phyloP scores from a whole-genome alignment of 2,888 invertebrate genomes.

The Perizoma affinitatum region DNA sequence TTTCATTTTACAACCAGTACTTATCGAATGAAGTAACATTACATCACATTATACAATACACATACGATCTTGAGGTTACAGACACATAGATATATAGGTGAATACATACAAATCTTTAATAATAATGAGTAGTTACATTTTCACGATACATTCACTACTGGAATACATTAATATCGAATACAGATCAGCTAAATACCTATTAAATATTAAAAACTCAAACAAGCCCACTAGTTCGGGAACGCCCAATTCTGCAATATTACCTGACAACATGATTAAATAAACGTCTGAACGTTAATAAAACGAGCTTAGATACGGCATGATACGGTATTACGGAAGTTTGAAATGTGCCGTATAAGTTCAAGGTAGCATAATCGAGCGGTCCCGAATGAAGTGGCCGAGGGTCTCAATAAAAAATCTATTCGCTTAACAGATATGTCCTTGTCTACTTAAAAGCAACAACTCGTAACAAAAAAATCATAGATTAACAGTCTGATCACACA shows the following conservation, averaged over 20 bases:
- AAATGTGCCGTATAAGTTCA: background rate
- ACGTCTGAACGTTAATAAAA: too few relatives aligned
- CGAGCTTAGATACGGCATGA: too few relatives aligned
- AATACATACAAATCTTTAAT: slow-evolving; percentile 57
- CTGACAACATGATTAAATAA: too few relatives aligned
- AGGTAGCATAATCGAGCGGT: slow-evolving; percentile 2
- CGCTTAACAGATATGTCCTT: slow-evolving; percentile 75
- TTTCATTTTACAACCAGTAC: slow-evolving; percentile 82
- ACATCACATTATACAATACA: slow-evolving; percentile 76
- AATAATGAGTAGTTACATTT: slow-evolving; percentile 61
- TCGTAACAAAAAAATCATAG: slow-evolving; percentile 82
- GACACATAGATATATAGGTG: slow-evolving; percentile 69
- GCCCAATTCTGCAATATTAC: slow-evolving; percentile 4
- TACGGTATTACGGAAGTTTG: too few relatives aligned
- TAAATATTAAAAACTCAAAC: slow-evolving; percentile 49
- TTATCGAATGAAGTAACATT: slow-evolving; percentile 79
- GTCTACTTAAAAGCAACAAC: slow-evolving; percentile 78
- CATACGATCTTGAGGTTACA: slow-evolving; percentile 68
- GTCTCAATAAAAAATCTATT: slow-evolving; percentile 53
- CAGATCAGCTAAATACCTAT: slow-evolving; percentile 48
- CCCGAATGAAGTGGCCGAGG: slow-evolving; percentile 2
- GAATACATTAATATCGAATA: slow-evolving; percentile 60
- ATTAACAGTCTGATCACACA: slow-evolving; percentile 83
- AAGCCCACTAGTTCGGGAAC: slow-evolving; percentile 40
- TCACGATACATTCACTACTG: slow-evolving; percentile 55